Evolutionary conservation across 2,888 invertebrate genomes (phyloP), one percentile per base, ranked within the genome.

Genomic region (Odontocerum albicorne): DNA sequence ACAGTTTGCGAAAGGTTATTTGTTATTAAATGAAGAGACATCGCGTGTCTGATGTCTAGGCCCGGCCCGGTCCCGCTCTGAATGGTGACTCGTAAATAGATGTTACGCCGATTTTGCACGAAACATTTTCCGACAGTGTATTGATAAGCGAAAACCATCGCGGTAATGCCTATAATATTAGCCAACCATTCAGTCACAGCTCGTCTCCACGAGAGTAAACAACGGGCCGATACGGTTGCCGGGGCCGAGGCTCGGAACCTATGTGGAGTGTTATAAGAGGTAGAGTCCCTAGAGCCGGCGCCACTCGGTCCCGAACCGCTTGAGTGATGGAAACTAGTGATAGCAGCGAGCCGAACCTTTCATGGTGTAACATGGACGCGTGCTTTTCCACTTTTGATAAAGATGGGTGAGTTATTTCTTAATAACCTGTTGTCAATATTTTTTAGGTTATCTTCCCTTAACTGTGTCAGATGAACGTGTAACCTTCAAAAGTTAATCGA

Each of bases 311-410:
- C 67, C 71, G 71, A 67, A 70, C 72, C 68, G 72, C 73, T 70
- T 75, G 38, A 59, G 59, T 76, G 77, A 69, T 71, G 70, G 72
- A 72, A 67, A 40, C 39, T 36, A 27, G 46, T 46, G 51, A 44
- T 3, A 21, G 21, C 31, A 65, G 69, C 70, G 69, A 73, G 68
- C 79, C 80, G 67, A 77, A 81, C 71, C 73, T 72, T 65, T 76
- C 77, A 73, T 77, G 78, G 68, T 71, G 74, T 72, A 82, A 83
- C 71, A 92, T 93, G 92, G 92, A 93, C 79, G 92, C 91, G 69
- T 93, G 93, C 75, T 92, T 92, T 72, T 85, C 87, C 66, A 90
- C 92, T 63, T 93, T 93, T 74, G 92, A 93, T 75, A 91, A 90
- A 72, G 90, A 93, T 75, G 86, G 88, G 88, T 90, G 79, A 80